A percentile compares a stretch with the other conserved stretches of the same genome.
Conservation (phyloP, 2,888 invertebrate species). For the Diogma glabrata region DNA sequence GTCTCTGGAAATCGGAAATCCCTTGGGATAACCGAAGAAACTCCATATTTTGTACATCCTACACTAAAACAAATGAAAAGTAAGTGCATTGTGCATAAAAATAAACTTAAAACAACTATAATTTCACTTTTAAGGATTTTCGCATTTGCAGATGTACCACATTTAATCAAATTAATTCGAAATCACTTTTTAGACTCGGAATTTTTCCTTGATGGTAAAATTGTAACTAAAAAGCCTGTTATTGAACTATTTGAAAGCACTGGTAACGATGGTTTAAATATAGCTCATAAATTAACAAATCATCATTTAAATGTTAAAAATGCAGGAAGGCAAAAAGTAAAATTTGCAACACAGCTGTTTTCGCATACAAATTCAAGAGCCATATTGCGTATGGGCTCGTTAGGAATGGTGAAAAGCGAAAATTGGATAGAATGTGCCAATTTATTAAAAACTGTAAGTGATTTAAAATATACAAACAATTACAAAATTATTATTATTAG, state of each 20-base stretch:
- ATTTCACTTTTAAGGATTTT: too few relatives aligned
- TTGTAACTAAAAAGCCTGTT: not conserved
- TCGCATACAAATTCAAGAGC: conserved; percentile 19
- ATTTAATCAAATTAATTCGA: too few relatives aligned
- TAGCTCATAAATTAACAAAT: conserved; percentile 9
- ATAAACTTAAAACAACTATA: too few relatives aligned
- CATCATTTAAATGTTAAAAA: conserved; percentile 7
- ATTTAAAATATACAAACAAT: not conserved
- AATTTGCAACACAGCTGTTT: conserved; percentile 21
- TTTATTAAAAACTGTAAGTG: conserved; percentile 19
- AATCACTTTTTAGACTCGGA: too few relatives aligned
- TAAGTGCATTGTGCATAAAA: too few relatives aligned
- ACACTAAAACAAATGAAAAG: too few relatives aligned
- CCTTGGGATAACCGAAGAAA: too few relatives aligned
- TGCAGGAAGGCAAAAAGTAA: conserved; percentile 13
- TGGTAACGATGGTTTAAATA: not conserved
- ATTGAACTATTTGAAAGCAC: conserved; percentile 1
- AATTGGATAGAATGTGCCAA: conserved; percentile 19
- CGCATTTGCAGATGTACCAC: too few relatives aligned
- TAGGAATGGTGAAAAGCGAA: conserved; percentile 13
- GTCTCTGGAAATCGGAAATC: too few relatives aligned
- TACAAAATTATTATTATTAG: not conserved
- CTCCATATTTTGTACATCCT: too few relatives aligned
- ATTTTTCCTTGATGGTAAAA: not conserved
- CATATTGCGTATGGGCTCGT: conserved; percentile 17